phyloP scores from a whole-genome alignment of 2,113 vertebrate species.

The Cariama cristata region DNA sequence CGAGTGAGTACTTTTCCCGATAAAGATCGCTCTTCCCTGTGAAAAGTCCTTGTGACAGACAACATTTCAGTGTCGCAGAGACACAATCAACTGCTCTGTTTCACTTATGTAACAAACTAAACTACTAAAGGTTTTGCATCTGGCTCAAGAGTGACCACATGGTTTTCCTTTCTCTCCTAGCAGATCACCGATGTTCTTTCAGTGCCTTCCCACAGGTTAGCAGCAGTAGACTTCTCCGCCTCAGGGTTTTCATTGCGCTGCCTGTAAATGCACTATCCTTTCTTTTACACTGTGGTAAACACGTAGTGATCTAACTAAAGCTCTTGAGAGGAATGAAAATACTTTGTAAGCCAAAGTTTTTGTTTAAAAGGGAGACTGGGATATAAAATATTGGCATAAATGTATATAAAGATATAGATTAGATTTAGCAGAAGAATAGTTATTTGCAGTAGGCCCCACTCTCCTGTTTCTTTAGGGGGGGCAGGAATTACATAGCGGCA shows the following conservation, averaged over 20 bases:
- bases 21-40: not conserved
- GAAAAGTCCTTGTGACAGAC: not conserved
- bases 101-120: not conserved
- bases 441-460: not conserved
- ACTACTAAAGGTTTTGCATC: not conserved
- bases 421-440: not conserved
- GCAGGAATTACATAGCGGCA: not conserved
- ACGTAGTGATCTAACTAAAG: not conserved
- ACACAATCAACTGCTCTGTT: not conserved
- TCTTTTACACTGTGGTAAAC: not conserved
- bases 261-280: not conserved
- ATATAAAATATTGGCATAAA: not conserved
- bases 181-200: not conserved
- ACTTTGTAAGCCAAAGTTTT: not conserved
- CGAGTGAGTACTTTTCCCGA: not conserved
- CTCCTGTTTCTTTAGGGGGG: not conserved
- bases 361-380: not conserved
- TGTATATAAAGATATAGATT: not conserved
- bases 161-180: not conserved
- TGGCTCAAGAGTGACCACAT: not conserved
- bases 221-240: not conserved
- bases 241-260: fast-evolving
- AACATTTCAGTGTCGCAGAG: not conserved
- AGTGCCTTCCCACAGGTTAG: not conserved
- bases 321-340: not conserved